These are phyloP conservation scores for Parthenolecanium corni DNA, from an alignment of 2,888 invertebrate genomes.

Conservation along the genomic window DNA sequence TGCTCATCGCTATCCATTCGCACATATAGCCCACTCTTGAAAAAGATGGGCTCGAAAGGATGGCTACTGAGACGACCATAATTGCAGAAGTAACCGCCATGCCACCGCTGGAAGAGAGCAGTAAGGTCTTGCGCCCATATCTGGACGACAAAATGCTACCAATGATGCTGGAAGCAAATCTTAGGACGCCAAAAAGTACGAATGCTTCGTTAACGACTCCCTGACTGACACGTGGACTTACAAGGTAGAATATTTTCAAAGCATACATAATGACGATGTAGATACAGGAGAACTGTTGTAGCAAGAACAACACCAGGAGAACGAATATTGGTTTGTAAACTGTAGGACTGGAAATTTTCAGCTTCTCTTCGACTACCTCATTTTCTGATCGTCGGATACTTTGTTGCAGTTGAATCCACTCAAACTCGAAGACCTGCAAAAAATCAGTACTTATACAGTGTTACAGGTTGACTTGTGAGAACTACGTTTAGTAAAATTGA, in stretches of 20 bases:
- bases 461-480: no score
- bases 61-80: neutral
- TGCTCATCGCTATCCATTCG: slow-evolving; percentile 40
- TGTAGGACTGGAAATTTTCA: neutral
- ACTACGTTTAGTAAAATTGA: no score
- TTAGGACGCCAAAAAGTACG: slow-evolving; percentile 40
- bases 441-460: neutral
- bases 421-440: slow-evolving; percentile 19
- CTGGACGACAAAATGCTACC: slow-evolving; percentile 43
- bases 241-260: slow-evolving; percentile 43
- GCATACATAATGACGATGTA: slow-evolving; percentile 50
- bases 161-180: slow-evolving; percentile 45
- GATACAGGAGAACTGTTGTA: slow-evolving; percentile 46
- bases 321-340: slow-evolving; percentile 40
- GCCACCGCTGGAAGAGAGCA: slow-evolving; percentile 44
- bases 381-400: neutral
- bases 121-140: slow-evolving; percentile 43
- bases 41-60: neutral
- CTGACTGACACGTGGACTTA: slow-evolving; percentile 36
- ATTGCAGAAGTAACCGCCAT: slow-evolving; percentile 38
- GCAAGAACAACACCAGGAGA: slow-evolving; percentile 41
- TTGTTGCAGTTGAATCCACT: slow-evolving; percentile 14
- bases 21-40: neutral
- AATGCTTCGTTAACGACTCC: slow-evolving; percentile 5
- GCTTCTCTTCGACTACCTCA: neutral